phyloP scores from a whole-genome alignment of 2,888 invertebrate genomes.

The Nomada ferruginata region DNA sequence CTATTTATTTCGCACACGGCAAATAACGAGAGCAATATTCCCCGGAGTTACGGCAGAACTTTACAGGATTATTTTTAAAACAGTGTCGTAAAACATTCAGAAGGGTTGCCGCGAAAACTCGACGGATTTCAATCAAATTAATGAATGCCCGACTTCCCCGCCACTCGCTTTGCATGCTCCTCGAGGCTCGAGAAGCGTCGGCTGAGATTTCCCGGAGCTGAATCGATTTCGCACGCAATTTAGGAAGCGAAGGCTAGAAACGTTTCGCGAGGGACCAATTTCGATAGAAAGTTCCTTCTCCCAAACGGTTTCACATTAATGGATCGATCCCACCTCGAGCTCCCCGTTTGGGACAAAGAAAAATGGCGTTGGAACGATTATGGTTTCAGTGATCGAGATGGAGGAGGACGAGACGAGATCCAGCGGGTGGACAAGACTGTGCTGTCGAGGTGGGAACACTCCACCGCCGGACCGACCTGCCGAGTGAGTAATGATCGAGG shows the following conservation, averaged over 20 bases:
- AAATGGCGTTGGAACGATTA: conserved; percentile 22
- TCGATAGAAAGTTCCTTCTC: too few relatives aligned
- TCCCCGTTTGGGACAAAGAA: not conserved
- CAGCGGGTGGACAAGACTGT: conserved; percentile 75
- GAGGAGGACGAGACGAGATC: conserved; percentile 75
- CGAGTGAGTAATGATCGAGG: conserved; percentile 75
- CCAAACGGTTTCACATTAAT: too few relatives aligned
- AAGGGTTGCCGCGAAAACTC: not conserved
- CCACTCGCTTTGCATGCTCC: not conserved
- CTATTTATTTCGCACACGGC: not conserved
- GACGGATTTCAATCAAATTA: conserved; percentile 34
- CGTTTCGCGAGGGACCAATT: too few relatives aligned
- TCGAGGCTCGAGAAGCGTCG: conserved; percentile 8
- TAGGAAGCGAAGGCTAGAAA: not conserved
- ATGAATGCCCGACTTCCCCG: conserved; percentile 23
- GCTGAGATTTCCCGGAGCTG: not conserved
- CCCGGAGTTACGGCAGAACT: not conserved
- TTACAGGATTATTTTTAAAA: conserved; percentile 16
- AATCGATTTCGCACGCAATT: conserved; percentile 26
- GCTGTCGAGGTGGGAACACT: conserved; percentile 73
- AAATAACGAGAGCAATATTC: too few relatives aligned
- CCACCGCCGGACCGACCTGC: conserved; percentile 75
- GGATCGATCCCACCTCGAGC: too few relatives aligned
- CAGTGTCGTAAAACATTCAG: conserved; percentile 1
- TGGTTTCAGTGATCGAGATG: conserved; percentile 74